Percentiles rank a stretch among this genome's conserved stretches.
These are phyloP conservation scores for Hippocampus kuda DNA, from an alignment of 2,797 vertebrate species.

Conservation along the genomic window DNA sequence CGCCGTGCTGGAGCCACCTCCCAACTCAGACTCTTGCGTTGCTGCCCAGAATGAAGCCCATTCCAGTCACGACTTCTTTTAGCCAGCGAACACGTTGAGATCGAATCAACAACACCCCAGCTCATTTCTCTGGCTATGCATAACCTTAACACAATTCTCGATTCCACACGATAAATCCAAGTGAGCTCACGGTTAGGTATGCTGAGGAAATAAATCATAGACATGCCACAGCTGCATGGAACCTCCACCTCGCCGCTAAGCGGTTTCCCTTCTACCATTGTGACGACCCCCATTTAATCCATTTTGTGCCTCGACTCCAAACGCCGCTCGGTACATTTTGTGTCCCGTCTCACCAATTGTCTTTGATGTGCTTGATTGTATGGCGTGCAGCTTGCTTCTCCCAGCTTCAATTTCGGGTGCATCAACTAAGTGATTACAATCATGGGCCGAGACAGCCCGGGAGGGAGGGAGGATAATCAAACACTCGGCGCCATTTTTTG, in stretches of 20 bases:
- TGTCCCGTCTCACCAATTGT: constrained; percentile 23
- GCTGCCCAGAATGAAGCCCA: too few relatives aligned
- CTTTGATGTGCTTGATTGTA: constrained; percentile 35
- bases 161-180: neutral
- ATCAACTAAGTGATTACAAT: constrained; percentile 56
- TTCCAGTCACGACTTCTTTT: too few relatives aligned
- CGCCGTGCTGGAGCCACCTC: too few relatives aligned
- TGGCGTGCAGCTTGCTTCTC: constrained; percentile 16
- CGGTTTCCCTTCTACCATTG: constrained; percentile 32
- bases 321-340: constrained; percentile 24
- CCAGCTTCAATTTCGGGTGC: constrained; percentile 41
- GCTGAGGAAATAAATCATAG: neutral
- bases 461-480: constrained; percentile 39
- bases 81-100: neutral
- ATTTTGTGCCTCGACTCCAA: constrained; percentile 25
- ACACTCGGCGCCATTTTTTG: constrained; percentile 30
- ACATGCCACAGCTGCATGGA: neutral
- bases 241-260: constrained; percentile 24
- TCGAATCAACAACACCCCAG: too few relatives aligned
- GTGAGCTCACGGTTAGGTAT: too few relatives aligned
- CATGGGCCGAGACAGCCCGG: constrained; percentile 34
- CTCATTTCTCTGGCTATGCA: too few relatives aligned
- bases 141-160: too few relatives aligned
- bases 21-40: too few relatives aligned
- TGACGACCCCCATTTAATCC: neutral